Conservation (phyloP, 1,140 invertebrate genomes). For the Drosophila pachea region DNA sequence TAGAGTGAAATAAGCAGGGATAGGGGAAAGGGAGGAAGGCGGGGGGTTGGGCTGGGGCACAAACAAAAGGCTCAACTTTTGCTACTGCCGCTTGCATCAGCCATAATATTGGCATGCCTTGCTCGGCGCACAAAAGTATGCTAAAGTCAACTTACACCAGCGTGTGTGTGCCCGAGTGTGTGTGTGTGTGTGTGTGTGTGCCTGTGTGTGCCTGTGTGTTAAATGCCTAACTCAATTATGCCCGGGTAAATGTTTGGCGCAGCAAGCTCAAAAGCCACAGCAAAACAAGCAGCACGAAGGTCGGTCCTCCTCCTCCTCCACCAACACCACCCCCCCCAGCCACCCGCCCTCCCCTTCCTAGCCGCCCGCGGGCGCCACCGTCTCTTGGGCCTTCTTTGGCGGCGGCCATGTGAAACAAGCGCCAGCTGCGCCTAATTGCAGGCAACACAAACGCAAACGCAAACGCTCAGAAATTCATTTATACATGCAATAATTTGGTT, state of each 20-base stretch:
- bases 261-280: conserved; percentile 69
- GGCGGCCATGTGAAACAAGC: conserved; percentile 10
- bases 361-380: neutral
- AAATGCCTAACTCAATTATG: conserved; percentile 75
- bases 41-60: conserved; percentile 3
- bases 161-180: conserved; percentile 3
- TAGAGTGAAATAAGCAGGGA: too few relatives aligned
- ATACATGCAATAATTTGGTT: conserved; percentile 77
- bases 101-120: conserved; percentile 13
- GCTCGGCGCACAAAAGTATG: conserved; percentile 48
- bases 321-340: too few relatives aligned
- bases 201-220: conserved; percentile 22
- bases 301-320: too few relatives aligned
- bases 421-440: conserved; percentile 74
- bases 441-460: conserved; percentile 45
- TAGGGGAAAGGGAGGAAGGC: too few relatives aligned
- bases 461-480: conserved; percentile 67
- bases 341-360: neutral
- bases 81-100: conserved; percentile 4
- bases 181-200: conserved; percentile 18
- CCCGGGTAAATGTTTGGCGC: conserved; percentile 66
- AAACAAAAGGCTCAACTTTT: conserved; percentile 60
- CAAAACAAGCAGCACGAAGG: conserved; percentile 48
- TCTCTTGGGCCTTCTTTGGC: neutral
- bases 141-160: conserved; percentile 49